phyloP scores from a whole-genome alignment of 2,797 vertebrate genomes.

The Artibeus jamaicensis region DNA sequence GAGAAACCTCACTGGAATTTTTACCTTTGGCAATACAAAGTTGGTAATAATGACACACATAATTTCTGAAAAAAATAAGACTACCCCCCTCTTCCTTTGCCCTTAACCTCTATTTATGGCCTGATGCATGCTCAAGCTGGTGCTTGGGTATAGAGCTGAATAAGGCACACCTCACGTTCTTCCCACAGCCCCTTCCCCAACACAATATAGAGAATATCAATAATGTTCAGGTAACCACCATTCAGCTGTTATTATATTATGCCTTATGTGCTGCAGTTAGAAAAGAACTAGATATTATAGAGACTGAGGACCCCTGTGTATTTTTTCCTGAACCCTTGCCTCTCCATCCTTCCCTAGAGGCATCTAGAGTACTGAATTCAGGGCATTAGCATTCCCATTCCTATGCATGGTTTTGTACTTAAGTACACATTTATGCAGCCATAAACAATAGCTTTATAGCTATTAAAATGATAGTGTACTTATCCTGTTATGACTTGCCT shows the following conservation, averaged over 20 bases:
- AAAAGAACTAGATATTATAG: not conserved
- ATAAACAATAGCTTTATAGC: not conserved
- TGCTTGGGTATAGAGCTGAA: not conserved
- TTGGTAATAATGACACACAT: not conserved
- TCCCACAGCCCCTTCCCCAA: not conserved
- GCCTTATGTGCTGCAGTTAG: not conserved
- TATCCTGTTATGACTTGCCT: not conserved
- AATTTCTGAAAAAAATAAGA: not conserved
- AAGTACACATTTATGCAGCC: not conserved
- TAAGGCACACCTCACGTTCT: not conserved
- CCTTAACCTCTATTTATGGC: not conserved
- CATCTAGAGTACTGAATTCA: not conserved
- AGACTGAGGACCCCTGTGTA: not conserved
- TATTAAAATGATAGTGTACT: not conserved
- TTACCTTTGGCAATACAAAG: not conserved
- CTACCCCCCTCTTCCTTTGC: not conserved
- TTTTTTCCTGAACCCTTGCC: not conserved
- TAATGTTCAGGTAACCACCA: not conserved
- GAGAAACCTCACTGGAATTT: not conserved
- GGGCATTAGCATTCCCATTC: not conserved
- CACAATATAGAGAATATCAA: not conserved
- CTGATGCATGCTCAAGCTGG: not conserved
- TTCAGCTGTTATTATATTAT: not conserved
- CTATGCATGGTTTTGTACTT: not conserved
- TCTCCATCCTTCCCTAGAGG: not conserved